Conservation (phyloP, 2,888 invertebrate species). For the Acleris cristana region DNA sequence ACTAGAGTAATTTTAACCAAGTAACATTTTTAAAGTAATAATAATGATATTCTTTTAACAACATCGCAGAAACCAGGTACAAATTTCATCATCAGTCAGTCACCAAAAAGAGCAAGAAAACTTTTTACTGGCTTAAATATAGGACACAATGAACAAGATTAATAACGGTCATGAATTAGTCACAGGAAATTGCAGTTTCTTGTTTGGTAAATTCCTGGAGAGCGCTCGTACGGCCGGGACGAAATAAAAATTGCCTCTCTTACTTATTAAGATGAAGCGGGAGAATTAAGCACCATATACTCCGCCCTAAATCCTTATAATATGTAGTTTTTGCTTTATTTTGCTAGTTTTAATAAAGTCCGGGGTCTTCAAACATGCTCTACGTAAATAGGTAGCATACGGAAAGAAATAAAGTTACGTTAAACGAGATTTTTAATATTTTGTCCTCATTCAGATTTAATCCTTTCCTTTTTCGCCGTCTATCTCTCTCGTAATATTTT, state of each 20-base stretch:
- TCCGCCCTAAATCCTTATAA: slow-evolving; percentile 56
- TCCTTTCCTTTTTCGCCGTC: too few relatives aligned
- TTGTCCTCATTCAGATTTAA: too few relatives aligned
- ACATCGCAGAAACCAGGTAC: too few relatives aligned
- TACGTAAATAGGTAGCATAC: too few relatives aligned
- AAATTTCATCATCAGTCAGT: slow-evolving; percentile 12
- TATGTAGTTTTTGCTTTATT: slow-evolving; percentile 49
- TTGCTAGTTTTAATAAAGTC: too few relatives aligned
- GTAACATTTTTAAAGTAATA: too few relatives aligned
- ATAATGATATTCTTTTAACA: too few relatives aligned
- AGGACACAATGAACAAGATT: slow-evolving; percentile 66
- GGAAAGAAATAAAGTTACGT: too few relatives aligned
- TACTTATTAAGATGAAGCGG: slow-evolving; percentile 65
- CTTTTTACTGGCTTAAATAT: slow-evolving; percentile 51
- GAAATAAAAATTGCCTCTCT: slow-evolving; percentile 66
- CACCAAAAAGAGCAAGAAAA: slow-evolving; percentile 41
- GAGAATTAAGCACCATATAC: slow-evolving; percentile 52
- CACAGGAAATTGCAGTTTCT: slow-evolving; percentile 73
- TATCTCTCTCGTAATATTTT: too few relatives aligned
- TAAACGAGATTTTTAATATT: too few relatives aligned
- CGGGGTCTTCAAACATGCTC: too few relatives aligned
- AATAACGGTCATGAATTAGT: slow-evolving; percentile 70
- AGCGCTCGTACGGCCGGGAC: slow-evolving; percentile 42
- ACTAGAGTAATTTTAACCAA: too few relatives aligned
- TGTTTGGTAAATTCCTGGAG: slow-evolving; percentile 69